Base-by-base conservation (phyloP, 2,888 invertebrate genomes). In the Eutolmus rufibarbis region DNA sequence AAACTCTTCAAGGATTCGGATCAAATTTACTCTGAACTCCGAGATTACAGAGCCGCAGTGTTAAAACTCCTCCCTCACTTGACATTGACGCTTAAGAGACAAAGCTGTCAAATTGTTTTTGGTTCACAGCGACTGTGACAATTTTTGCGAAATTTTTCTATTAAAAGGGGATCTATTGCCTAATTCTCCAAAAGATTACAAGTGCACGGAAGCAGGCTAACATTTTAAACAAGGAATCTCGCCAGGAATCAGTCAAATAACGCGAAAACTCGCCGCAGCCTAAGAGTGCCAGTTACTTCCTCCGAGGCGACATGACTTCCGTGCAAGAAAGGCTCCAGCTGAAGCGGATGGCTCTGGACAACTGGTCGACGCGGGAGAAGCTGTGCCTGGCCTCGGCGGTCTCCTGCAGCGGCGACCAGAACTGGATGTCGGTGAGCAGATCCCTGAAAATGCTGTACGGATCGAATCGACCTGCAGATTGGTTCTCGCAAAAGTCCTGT, bases 401-500 rank as follows among this genome's bases (percentile, higher is more conserved):
- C 12, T 93, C 96, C 66, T 94, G 96, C 90, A 96, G 96, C 90
- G 97, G 97, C 0, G 97, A 98, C 91, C 97, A 97, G 91, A 97
- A 98, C 92, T 97, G 98, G 98, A 95, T 97, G 94, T 96, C 97
- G 0, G 97, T 97, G 1, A 97, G 97, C 79, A 93, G 97, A 57
- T 95, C 96, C 0, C 92, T 98, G 12, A 96, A 96, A 93, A 95
- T 96, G 16, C 95, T 96, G 89, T 95, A 95, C 16, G 97, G 97
- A 90, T 93, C 96, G 76, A 95, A 95, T 89, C 93, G 97, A 87
- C 97, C 96, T 0, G 93, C 94, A 0, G 98, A 97, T 91, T 98
- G 97, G 97, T 98, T 97, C 91, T 97, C 97, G 0, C 97, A 97
- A 91, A 97, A 96, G 92, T 96, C 96, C 89, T 98, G 98, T 93